Evolutionary conservation across 2,888 invertebrate genomes (phyloP), one percentile per base, ranked within the genome.

Genomic region (Sturmia bella): DNA sequence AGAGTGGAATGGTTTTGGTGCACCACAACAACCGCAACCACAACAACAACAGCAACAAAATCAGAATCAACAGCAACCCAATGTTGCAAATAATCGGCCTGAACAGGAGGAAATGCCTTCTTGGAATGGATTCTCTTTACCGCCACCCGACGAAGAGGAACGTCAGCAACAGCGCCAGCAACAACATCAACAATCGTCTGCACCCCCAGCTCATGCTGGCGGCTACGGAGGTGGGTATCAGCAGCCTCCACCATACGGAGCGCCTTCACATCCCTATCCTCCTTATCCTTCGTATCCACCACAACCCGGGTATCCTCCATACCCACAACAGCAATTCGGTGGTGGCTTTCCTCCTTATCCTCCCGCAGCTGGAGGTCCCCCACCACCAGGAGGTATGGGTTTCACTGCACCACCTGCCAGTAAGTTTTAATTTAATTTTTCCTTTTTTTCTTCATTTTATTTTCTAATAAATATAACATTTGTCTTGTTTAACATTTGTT

Each of bases 381-480:
- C 74, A 70, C 74, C 75, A 70, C 48, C 69, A 19, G 76, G 84
- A 27, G 87, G 86, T 17, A 88, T 89, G 89, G 91, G 91, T 69
- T 90, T 90, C 66, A 87, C 89, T 73, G 85, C 89, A 84, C 89
- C 88, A 13, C 89, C 90, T 66, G 87, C 90, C 88, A 90, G 91
- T 91, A 86, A 90, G 90, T 89, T 64, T 68, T 81, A 72, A 73
- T 52, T 81, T 37, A 17, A 64, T 78, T 45, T 1, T 15, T 45
- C 15, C 7, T 9, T 32, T 32, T 32, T 9, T 32, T 32, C 9
- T 32, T 7, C 4, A 9, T 32, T 3, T 32, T 32, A 9, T 32
- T 32, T 32, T 7, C 27, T 27, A 27, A 27, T 27, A 27, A 27
- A 27, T 52, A 12, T 52, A 12, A 61, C n/a, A 12, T 64, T 75